A percentile compares a stretch with the other conserved stretches of the same genome.
Evolutionary conservation across 2,797 vertebrate species (phyloP).

Genomic region (Pygocentrus nattereri): DNA sequence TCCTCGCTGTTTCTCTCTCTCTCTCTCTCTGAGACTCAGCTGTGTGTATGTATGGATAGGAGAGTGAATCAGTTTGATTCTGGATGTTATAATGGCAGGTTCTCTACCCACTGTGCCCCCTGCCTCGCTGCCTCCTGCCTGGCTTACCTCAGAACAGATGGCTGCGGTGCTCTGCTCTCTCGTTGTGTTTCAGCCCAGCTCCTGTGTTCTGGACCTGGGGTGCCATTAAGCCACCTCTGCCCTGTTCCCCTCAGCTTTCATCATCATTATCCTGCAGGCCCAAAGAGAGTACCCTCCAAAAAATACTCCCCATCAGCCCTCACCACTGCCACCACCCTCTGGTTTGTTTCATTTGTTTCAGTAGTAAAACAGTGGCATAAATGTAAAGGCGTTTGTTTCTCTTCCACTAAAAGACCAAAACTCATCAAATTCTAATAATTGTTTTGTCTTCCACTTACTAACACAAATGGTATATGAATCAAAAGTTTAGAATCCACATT

Average conservation of each 20-base stretch:
- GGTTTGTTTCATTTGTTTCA: too few species aligned
- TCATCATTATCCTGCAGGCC: slow-evolving; percentile 49
- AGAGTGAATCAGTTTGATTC: slow-evolving; percentile 6
- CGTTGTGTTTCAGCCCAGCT: neutral
- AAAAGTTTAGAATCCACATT: too few species aligned
- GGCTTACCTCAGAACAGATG: slow-evolving; percentile 51
- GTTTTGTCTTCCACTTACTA: too few species aligned
- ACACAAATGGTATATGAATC: too few species aligned
- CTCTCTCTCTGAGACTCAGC: slow-evolving; percentile 6
- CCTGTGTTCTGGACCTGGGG: slow-evolving; percentile 43
- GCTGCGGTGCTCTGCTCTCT: neutral
- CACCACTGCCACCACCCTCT: neutral
- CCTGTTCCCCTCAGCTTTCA: slow-evolving; percentile 51
- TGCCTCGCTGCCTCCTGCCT: slow-evolving; percentile 28
- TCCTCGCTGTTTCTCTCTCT: neutral
- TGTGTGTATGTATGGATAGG: too few species aligned
- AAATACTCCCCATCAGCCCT: too few species aligned
- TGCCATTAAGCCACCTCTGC: slow-evolving; percentile 56
- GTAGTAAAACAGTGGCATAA: too few species aligned
- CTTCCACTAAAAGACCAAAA: too few species aligned
- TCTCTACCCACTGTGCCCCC: slow-evolving; percentile 32
- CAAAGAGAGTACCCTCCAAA: neutral
- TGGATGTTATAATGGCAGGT: slow-evolving; percentile 19
- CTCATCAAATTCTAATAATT: too few species aligned
- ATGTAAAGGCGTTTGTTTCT: too few species aligned